A percentile compares a stretch with the other conserved stretches of the same genome.
These are phyloP conservation scores for Octomys mimax DNA, from an alignment of 2,797 vertebrate species.

Conservation along the genomic window DNA sequence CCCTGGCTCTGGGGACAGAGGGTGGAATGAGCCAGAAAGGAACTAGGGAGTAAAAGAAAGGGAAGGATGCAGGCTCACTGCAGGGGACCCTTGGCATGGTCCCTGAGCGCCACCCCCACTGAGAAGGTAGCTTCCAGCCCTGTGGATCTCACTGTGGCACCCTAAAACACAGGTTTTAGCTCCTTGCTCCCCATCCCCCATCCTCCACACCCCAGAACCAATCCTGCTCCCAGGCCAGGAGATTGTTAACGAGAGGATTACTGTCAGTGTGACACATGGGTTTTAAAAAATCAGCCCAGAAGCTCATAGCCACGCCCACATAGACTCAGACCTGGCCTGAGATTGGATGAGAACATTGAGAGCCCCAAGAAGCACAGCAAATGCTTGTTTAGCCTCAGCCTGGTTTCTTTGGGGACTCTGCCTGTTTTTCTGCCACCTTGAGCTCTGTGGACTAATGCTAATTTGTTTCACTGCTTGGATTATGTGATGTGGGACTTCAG, in stretches of 20 bases:
- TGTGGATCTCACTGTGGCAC: background rate
- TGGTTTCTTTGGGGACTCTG: background rate
- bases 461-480: background rate
- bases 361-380: background rate
- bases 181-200: background rate
- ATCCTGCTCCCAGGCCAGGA: background rate
- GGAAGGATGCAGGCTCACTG: background rate
- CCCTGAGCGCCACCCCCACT: rapidly evolving
- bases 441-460: background rate
- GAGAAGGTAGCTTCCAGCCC: background rate
- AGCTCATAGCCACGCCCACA: background rate
- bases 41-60: background rate
- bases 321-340: background rate
- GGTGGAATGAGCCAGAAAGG: background rate
- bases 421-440: background rate
- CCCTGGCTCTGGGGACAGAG: background rate
- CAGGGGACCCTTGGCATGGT: background rate
- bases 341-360: background rate
- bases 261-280: constrained; percentile 18
- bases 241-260: constrained; percentile 44
- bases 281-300: constrained; percentile 41
- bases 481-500: background rate
- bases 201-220: background rate
- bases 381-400: background rate
- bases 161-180: background rate